phyloP scores from a whole-genome alignment of 2,888 invertebrate species.

The Proisotoma minuta region DNA sequence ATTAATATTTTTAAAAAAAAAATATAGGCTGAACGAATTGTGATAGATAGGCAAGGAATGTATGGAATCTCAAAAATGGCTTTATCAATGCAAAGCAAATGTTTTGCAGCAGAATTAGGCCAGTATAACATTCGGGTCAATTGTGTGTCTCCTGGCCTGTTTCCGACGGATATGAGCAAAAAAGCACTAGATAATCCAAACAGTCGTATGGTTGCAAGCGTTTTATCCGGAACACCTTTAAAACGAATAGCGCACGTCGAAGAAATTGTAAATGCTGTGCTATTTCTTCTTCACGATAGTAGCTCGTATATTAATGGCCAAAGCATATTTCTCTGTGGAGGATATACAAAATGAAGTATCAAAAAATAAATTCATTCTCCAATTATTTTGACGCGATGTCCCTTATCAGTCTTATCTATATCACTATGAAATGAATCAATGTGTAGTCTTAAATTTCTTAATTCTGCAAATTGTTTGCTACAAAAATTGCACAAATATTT shows the following conservation, averaged over 20 bases:
- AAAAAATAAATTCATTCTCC: too few species aligned
- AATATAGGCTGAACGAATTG: background rate
- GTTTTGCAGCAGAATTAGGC: conserved; percentile 11
- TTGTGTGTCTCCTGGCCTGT: conserved; percentile 7
- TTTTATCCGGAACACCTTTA: background rate
- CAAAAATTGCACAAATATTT: background rate
- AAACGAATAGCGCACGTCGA: background rate
- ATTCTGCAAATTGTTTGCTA: background rate
- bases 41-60: conserved; percentile 8
- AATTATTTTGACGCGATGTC: too few species aligned
- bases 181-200: conserved; percentile 4
- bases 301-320: conserved; percentile 11
- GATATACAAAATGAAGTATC: conserved; percentile 1
- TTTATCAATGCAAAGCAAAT: conserved; percentile 5
- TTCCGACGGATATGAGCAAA: conserved; percentile 18
- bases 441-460: background rate
- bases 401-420: too few species aligned
- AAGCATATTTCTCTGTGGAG: conserved; percentile 8
- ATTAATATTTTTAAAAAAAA: background rate
- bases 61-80: conserved; percentile 15
- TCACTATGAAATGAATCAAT: too few species aligned
- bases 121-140: conserved; percentile 13
- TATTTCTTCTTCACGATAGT: conserved; percentile 7
- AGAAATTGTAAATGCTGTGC: conserved; percentile 12
- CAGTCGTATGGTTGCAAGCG: background rate